Base-by-base conservation (phyloP, 2,113 vertebrate species). In the Struthio camelus region DNA sequence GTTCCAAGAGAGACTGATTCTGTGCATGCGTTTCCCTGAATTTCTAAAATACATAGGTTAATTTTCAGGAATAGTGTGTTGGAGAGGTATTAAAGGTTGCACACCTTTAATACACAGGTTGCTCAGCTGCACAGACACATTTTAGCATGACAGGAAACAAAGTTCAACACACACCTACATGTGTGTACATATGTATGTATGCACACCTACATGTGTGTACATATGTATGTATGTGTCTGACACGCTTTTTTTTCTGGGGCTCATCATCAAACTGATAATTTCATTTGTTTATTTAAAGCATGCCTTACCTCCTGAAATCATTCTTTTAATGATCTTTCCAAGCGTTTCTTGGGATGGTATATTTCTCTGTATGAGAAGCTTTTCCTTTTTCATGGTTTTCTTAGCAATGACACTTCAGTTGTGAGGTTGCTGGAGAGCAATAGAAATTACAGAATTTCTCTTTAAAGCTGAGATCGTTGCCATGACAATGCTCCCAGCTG, bases 401-500 rank as follows among this genome's bases (percentile, higher is more conserved):
- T n/a, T 10, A 64, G 48, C 72, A 67, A 11, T 56, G 25, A 38
- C 65, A 20, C 61, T 84, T 81, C 67, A 86, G 22, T 78, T 58
- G 38, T 22, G 36, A 87, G 65, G 53, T 92, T 94, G 86, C 44
- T 89, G 54, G 82, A 94, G 86, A 92, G 84, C 62, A 90, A 72
- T 38, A 78, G 25, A 90, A 94, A 72, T 86, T 80, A 93, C 16
- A 54, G 59, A 85, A 66, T 83, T 59, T 93, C n/a, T 79, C 80
- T 78, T 73, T 72, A 56, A 59, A 88, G 86, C 85, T 81, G 22
- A 94, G 72, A 71, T 51, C 54, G 95, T 96, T 97, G 85, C 90
- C 88, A 93, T 96, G 88, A 44, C 77, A 95, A 84, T 65, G 20
- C 42, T 94, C 62, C 81, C 84, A 85, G 86, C 78, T 92, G 86